These are phyloP conservation scores for Pelodiscus sinensis DNA, from an alignment of 2,113 vertebrate species.

Conservation along the genomic window DNA sequence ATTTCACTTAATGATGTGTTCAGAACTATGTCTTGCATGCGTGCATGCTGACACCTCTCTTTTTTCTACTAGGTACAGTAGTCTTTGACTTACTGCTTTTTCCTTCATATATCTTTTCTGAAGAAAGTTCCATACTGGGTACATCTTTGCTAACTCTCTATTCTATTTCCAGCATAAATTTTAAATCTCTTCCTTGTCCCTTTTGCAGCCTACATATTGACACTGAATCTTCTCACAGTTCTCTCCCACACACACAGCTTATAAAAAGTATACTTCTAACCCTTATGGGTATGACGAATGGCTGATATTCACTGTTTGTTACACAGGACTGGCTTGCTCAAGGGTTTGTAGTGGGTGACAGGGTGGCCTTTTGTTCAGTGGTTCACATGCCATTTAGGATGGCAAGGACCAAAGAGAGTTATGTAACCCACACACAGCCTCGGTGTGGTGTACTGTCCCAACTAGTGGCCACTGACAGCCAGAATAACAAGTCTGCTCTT, in stretches of 20 bases:
- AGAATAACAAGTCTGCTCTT: no score
- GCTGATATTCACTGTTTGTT: constrained; percentile 54
- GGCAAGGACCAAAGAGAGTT: background rate
- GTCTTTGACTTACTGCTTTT: constrained; percentile 9
- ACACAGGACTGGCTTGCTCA: constrained; percentile 39
- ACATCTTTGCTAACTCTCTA: constrained; percentile 52
- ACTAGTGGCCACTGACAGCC: no score
- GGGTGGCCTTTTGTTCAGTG: background rate
- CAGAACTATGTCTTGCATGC: background rate
- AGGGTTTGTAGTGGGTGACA: constrained; percentile 2
- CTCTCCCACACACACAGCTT: constrained; percentile 67
- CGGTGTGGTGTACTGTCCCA: no score
- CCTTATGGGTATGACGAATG: constrained; percentile 46
- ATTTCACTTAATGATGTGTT: background rate
- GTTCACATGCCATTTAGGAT: background rate
- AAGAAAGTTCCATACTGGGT: constrained; percentile 36
- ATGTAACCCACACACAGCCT: background rate
- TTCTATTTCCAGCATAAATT: constrained; percentile 61
- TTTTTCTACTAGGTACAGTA: constrained; percentile 26
- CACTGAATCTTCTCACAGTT: constrained; percentile 65
- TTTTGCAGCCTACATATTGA: constrained; percentile 64
- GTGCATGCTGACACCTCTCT: constrained; percentile 40
- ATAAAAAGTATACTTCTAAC: constrained; percentile 53
- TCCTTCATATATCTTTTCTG: constrained; percentile 38
- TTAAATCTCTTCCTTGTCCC: constrained; percentile 62